Conservation (phyloP, 2,113 vertebrate genomes). For the Psittacara wagleri region DNA sequence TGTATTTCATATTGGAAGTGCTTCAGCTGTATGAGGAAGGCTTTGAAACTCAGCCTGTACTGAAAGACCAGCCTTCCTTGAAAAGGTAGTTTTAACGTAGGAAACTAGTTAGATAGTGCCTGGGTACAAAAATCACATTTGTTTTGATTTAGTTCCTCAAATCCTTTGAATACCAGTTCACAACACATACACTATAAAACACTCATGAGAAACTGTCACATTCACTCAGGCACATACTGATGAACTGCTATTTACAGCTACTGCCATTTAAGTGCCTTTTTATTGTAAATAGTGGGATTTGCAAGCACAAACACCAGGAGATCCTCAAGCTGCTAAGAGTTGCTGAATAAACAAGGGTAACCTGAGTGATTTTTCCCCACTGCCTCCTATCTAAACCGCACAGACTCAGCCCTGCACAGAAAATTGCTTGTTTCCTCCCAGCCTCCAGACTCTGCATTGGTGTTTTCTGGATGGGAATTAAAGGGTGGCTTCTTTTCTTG, state of each 20-base stretch:
- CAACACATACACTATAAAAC: neutral
- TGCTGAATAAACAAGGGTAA: neutral
- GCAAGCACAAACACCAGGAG: neutral
- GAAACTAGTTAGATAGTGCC: neutral
- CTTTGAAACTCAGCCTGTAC: neutral
- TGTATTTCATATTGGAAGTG: neutral
- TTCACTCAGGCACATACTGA: neutral
- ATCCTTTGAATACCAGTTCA: constrained; percentile 10
- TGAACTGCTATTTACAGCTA: neutral
- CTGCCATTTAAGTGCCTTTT: neutral
- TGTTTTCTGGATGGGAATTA: neutral
- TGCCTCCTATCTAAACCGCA: neutral
- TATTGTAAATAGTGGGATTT: neutral
- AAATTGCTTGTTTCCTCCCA: neutral
- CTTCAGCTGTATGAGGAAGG: neutral
- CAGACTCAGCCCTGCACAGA: neutral
- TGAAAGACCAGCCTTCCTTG: neutral
- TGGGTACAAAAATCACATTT: constrained; percentile 50
- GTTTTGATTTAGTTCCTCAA: constrained; percentile 32
- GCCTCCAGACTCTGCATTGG: neutral
- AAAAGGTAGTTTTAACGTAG: neutral
- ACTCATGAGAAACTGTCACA: neutral
- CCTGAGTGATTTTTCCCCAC: neutral
- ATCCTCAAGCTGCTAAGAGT: neutral
- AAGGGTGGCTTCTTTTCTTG: neutral